Percentiles rank a stretch among this genome's conserved stretches.
phyloP scores from a whole-genome alignment of 2,797 vertebrate species.

The Euthynnus affinis region DNA sequence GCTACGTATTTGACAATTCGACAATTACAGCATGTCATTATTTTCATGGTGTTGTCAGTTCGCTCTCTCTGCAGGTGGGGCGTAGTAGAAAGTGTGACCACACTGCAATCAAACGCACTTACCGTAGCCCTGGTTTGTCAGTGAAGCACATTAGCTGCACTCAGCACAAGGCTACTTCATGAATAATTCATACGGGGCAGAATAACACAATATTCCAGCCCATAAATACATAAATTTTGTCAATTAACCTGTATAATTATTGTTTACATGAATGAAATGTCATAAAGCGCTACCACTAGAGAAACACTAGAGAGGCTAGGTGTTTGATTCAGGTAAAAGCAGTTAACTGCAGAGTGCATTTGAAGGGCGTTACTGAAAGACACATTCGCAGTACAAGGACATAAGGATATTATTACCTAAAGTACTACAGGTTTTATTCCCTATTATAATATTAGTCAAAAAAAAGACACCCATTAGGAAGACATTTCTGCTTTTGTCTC shows the following conservation, averaged over 20 bases:
- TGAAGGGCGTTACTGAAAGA: constrained; percentile 41
- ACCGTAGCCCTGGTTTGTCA: constrained; percentile 13
- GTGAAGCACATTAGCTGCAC: constrained; percentile 39
- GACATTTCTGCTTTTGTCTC: background rate
- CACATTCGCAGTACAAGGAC: background rate
- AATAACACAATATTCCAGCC: constrained; percentile 2
- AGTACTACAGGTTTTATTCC: no score
- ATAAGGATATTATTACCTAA: constrained; percentile 12
- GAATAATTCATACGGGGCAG: constrained; percentile 40
- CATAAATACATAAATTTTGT: background rate
- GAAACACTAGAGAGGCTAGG: background rate
- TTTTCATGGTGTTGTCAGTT: background rate
- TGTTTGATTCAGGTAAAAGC: constrained; percentile 8
- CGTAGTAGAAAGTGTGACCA: constrained; percentile 20
- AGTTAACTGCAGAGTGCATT: background rate
- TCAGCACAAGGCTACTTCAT: constrained; percentile 13
- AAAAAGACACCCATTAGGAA: no score
- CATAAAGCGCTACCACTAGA: background rate
- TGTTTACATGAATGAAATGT: constrained; percentile 9
- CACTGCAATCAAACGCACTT: constrained; percentile 24
- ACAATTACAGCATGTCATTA: no score
- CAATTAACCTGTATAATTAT: background rate
- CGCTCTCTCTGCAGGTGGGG: constrained; percentile 10
- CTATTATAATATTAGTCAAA: no score
- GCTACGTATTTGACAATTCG: background rate